Evolutionary conservation across 53 echinoderm and acorn worm species (phyloP).

Genomic region (Holothuria scabra): DNA sequence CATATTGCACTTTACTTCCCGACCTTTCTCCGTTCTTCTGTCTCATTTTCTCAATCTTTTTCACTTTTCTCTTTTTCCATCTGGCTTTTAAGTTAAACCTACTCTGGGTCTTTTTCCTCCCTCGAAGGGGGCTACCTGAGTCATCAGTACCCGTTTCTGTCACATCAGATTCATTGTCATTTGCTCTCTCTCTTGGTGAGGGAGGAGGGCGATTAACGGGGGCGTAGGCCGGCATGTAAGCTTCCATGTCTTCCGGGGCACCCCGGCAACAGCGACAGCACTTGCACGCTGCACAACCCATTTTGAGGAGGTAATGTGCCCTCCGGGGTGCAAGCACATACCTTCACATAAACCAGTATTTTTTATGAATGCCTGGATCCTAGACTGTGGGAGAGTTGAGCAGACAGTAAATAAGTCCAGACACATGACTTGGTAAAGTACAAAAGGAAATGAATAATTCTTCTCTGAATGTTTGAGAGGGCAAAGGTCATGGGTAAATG

Average conservation of each 20-base stretch:
- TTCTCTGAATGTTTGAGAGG: not conserved
- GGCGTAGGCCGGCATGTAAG: conserved; percentile 73
- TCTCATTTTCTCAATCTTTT: conserved; percentile 37
- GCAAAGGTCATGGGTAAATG: too few species aligned
- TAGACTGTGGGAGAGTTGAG: not conserved
- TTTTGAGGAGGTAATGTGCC: not conserved
- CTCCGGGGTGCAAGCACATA: not conserved
- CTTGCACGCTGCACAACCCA: conserved; percentile 78
- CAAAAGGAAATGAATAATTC: not conserved
- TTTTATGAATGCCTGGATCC: not conserved
- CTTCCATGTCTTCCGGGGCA: conserved; percentile 83
- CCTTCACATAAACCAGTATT: not conserved
- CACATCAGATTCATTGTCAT: conserved; percentile 22
- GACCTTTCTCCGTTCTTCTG: conserved; percentile 5
- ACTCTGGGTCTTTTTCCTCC: conserved; percentile 14
- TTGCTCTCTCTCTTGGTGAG: not conserved
- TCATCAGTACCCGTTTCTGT: conserved; percentile 38
- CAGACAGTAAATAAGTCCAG: not conserved
- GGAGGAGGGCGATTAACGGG: conserved; percentile 59
- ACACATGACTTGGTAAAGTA: not conserved
- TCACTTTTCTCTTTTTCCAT: conserved; percentile 58
- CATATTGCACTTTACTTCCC: conserved; percentile 79
- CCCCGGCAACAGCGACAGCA: conserved; percentile 81
- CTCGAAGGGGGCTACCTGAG: conserved; percentile 25
- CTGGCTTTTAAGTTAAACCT: conserved; percentile 53